Percentiles rank a stretch among this genome's conserved stretches.
Conservation (phyloP, 2,888 invertebrate genomes). For the Tenthredo scrophulariae region DNA sequence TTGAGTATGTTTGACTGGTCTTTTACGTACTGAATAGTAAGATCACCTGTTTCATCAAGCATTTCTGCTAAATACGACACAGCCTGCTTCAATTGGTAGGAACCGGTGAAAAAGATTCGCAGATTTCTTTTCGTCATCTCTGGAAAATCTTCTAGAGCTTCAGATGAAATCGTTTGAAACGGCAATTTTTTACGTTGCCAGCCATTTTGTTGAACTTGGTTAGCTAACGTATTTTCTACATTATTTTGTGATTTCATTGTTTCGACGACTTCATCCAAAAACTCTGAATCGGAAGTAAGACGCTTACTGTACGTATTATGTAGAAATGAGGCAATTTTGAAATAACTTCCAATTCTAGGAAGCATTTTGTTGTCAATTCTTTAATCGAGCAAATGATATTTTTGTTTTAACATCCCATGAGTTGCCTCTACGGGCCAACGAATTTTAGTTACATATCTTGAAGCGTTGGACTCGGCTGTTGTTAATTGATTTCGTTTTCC, state of each 20-base stretch:
- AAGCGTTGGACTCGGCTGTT: conserved; percentile 60
- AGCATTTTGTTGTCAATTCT: conserved; percentile 37
- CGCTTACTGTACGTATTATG: conserved; percentile 59
- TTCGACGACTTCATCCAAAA: conserved; percentile 50
- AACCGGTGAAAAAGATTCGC: conserved; percentile 47
- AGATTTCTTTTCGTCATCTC: conserved; percentile 54
- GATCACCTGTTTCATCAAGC: conserved; percentile 16
- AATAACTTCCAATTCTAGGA: conserved; percentile 3
- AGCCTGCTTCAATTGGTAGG: conserved; percentile 50
- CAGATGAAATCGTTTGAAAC: conserved; percentile 49
- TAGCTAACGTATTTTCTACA: conserved; percentile 55
- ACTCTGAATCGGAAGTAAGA: conserved; percentile 56
- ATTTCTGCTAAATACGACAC: conserved; percentile 28
- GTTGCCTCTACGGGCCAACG: conserved; percentile 18
- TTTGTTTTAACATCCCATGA: conserved; percentile 41
- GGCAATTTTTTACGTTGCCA: conserved; percentile 54
- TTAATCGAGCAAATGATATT: conserved; percentile 23
- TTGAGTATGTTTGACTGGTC: conserved; percentile 46
- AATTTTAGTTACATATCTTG: conserved; percentile 61
- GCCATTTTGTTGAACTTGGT: conserved; percentile 55
- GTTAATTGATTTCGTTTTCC: conserved; percentile 62
- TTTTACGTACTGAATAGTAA: conserved; percentile 58
- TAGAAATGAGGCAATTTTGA: conserved; percentile 42
- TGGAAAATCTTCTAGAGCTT: conserved; percentile 46
- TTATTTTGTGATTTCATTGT: conserved; percentile 49